phyloP scores from a whole-genome alignment of 2,888 invertebrate species.

The Thyatira batis region DNA sequence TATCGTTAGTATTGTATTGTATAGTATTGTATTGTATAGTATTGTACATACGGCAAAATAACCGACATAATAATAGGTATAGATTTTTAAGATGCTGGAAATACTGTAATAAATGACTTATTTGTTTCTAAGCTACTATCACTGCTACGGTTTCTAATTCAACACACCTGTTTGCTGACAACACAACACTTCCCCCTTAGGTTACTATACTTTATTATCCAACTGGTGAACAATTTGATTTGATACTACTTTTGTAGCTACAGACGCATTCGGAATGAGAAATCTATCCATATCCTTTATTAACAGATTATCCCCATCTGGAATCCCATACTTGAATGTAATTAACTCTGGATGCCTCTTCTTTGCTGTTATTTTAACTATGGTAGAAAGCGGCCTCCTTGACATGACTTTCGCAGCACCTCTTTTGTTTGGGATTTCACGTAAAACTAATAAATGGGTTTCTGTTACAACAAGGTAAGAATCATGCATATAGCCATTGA shows the following conservation, averaged over 20 bases:
- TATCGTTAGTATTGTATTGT: too few relatives aligned
- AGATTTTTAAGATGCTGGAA: neutral
- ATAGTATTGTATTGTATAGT: too few relatives aligned
- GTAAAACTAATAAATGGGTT: conserved; percentile 92
- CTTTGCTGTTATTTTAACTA: conserved; percentile 98
- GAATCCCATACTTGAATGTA: conserved; percentile 97
- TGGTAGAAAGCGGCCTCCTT: conserved; percentile 92
- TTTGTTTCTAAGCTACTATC: neutral
- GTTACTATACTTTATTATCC: conserved; percentile 57
- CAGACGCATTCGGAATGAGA: conserved; percentile 94
- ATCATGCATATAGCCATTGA: conserved; percentile 93
- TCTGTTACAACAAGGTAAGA: conserved; percentile 93
- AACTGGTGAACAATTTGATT: conserved; percentile 88
- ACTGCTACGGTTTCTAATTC: neutral
- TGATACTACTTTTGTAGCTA: conserved; percentile 94
- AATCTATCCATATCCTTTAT: conserved; percentile 96
- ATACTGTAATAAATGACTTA: neutral
- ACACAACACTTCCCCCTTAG: neutral
- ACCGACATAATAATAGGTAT: too few relatives aligned
- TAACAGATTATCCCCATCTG: conserved; percentile 89
- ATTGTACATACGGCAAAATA: too few relatives aligned
- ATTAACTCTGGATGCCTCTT: conserved; percentile 97
- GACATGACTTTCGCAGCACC: conserved; percentile 94
- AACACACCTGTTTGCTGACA: neutral
- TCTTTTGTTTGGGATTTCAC: conserved; percentile 88